These are phyloP conservation scores for Hymenopus coronatus DNA, from an alignment of 2,888 invertebrate species.

Conservation along the genomic window DNA sequence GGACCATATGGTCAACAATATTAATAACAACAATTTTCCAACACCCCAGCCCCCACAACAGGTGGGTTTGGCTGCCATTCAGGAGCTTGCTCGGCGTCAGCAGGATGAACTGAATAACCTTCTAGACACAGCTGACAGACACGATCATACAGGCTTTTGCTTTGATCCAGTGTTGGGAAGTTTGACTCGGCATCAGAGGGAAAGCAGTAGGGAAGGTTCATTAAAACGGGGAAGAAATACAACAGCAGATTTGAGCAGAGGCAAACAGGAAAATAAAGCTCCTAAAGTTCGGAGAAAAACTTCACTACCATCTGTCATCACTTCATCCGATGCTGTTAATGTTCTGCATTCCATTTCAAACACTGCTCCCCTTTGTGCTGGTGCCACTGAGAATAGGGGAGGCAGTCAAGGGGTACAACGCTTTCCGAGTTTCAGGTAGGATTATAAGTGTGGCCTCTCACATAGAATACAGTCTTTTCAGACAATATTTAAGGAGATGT, in stretches of 20 bases:
- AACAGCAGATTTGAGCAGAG: conserved; percentile 44
- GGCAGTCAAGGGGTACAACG: conserved; percentile 27
- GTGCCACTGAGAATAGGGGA: conserved; percentile 19
- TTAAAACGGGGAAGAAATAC: conserved; percentile 46
- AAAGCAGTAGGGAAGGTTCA: conserved; percentile 52
- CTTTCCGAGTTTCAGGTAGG: conserved; percentile 32
- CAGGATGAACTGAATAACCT: conserved; percentile 50
- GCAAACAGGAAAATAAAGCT: conserved; percentile 45
- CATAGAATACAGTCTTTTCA: conserved; percentile 11
- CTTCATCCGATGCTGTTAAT: not conserved
- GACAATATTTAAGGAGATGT: not conserved
- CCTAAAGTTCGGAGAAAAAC: conserved; percentile 36
- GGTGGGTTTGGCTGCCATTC: conserved; percentile 74
- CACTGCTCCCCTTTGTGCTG: conserved; percentile 3
- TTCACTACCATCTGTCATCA: not conserved
- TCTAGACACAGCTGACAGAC: conserved; percentile 38
- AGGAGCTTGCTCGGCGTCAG: conserved; percentile 64
- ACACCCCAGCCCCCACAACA: conserved; percentile 20
- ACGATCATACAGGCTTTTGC: conserved; percentile 7
- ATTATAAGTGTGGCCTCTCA: conserved; percentile 16
- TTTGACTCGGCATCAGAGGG: conserved; percentile 44
- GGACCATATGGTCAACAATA: conserved; percentile 21
- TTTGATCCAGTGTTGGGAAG: conserved; percentile 39
- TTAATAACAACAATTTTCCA: conserved; percentile 27
- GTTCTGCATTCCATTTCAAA: not conserved